Percentiles rank a stretch among this genome's conserved stretches.
phyloP scores from a whole-genome alignment of 2,113 vertebrate genomes.

The Acrocephalus arundinaceus region DNA sequence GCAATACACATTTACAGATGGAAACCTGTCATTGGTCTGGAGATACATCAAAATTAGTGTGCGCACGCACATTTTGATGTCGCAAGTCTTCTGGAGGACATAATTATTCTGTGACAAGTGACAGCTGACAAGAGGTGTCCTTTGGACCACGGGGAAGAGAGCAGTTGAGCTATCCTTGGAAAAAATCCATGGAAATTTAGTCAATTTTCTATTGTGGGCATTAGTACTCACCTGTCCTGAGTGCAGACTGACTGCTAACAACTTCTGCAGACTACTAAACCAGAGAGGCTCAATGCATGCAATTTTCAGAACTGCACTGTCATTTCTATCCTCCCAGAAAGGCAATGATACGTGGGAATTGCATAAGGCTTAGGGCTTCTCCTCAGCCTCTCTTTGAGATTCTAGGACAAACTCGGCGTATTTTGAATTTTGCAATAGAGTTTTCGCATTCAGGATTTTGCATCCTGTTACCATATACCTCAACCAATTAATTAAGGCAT shows the following conservation, averaged over 20 bases:
- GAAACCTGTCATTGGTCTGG: neutral
- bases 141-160: neutral
- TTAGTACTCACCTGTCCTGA: neutral
- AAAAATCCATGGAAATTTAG: neutral
- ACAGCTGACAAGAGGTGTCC: neutral
- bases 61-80: neutral
- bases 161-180: neutral
- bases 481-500: neutral
- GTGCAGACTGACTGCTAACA: neutral
- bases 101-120: neutral
- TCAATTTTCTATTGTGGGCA: neutral
- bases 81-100: neutral
- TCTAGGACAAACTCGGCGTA: neutral
- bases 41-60: neutral
- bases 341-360: neutral
- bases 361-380: neutral
- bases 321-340: neutral
- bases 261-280: neutral
- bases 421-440: neutral
- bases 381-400: neutral
- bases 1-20: neutral
- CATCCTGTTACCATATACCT: accelerated
- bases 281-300: neutral
- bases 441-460: neutral
- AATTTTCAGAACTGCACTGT: neutral